phyloP scores from a whole-genome alignment of 2,797 vertebrate species.

The Fratercula arctica region DNA sequence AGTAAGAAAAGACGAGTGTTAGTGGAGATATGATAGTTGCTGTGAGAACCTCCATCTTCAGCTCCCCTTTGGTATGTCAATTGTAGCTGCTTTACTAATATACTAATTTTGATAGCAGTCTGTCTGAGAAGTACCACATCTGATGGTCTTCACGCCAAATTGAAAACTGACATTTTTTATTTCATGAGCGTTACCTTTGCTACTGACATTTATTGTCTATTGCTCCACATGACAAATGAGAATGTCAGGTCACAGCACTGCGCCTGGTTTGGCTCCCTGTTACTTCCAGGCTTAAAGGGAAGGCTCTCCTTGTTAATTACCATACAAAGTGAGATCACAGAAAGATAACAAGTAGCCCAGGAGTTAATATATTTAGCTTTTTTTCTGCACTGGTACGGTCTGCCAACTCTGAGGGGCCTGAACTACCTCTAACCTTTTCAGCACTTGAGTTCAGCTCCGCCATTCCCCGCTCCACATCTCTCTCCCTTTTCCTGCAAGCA shows the following conservation, averaged over 20 bases:
- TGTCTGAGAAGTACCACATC: slow-evolving; percentile 35
- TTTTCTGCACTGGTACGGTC: not conserved
- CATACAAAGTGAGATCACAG: slow-evolving; percentile 57
- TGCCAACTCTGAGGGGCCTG: not conserved
- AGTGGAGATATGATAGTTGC: not conserved
- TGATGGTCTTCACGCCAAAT: slow-evolving; percentile 57
- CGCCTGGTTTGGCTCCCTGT: slow-evolving; percentile 53
- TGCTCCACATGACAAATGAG: slow-evolving; percentile 63
- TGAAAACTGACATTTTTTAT: slow-evolving; percentile 72
- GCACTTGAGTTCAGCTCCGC: not conserved
- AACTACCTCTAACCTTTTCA: not conserved
- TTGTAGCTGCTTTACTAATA: slow-evolving; percentile 56
- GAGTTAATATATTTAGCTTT: slow-evolving; percentile 19
- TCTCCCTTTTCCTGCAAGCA: not conserved
- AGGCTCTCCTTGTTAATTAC: slow-evolving; percentile 62
- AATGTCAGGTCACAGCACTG: slow-evolving; percentile 75
- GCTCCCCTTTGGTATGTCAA: slow-evolving; percentile 8
- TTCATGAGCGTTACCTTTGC: slow-evolving; percentile 65
- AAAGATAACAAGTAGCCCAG: not conserved
- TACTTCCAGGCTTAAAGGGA: slow-evolving; percentile 57
- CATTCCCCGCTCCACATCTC: not conserved
- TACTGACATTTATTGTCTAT: slow-evolving; percentile 75
- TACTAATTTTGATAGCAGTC: slow-evolving; percentile 68
- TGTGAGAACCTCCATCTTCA: not conserved
- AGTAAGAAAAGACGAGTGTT: not conserved